Percentiles rank a stretch among this genome's conserved stretches.
These are phyloP conservation scores for Microctonus brassicae DNA, from an alignment of 2,888 invertebrate species.

Conservation along the genomic window DNA sequence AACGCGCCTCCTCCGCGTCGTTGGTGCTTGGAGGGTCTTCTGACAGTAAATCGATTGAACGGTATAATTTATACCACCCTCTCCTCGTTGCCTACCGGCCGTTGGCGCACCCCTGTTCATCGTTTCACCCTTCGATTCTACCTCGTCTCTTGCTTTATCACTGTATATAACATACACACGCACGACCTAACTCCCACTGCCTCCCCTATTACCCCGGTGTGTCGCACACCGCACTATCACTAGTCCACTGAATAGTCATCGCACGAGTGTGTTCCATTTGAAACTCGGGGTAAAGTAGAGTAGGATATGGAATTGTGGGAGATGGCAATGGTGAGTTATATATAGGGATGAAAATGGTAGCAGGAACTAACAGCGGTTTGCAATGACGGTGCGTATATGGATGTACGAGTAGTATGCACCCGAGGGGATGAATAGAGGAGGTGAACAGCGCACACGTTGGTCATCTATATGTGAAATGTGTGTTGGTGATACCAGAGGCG, in stretches of 20 bases:
- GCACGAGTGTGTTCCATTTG: conserved; percentile 52
- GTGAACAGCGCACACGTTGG: conserved; percentile 47
- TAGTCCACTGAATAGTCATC: conserved; percentile 63
- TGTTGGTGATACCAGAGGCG: conserved; percentile 27
- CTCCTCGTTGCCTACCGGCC: conserved; percentile 57
- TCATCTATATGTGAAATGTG: conserved; percentile 42
- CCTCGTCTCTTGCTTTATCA: conserved; percentile 38
- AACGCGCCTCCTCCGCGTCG: conserved; percentile 42
- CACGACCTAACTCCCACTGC: conserved; percentile 17
- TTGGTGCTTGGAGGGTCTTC: conserved; percentile 61
- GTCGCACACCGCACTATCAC: conserved; percentile 29
- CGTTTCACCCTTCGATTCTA: conserved; percentile 38
- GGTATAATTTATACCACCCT: conserved; percentile 70
- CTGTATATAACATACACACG: conserved; percentile 40
- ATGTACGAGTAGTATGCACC: conserved; percentile 60
- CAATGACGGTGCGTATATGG: conserved; percentile 38
- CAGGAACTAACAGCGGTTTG: conserved; percentile 10
- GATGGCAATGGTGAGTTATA: conserved; percentile 8
- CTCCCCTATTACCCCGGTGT: conserved; percentile 34
- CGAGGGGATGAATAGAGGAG: not conserved
- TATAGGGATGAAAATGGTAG: conserved; percentile 13
- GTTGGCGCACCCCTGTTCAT: conserved; percentile 40
- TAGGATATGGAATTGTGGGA: not conserved
- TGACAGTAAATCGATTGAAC: conserved; percentile 70
- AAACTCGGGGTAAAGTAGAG: not conserved